A percentile compares a stretch with the other conserved stretches of the same genome.
Evolutionary conservation across 2,888 invertebrate genomes (phyloP).

Genomic region (Scaptomyza polygonia): DNA sequence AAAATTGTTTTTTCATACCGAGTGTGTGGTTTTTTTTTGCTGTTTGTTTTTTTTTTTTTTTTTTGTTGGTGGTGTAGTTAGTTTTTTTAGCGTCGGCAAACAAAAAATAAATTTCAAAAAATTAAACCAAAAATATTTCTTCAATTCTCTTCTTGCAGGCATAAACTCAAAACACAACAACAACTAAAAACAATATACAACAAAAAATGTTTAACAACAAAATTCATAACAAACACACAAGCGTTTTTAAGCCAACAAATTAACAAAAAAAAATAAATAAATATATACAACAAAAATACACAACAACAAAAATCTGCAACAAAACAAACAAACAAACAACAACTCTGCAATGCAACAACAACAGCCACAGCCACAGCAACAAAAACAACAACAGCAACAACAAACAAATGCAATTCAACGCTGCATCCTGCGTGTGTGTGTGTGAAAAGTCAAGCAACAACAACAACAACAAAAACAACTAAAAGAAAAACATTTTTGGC

Average conservation of each 20-base stretch:
- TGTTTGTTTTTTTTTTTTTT: conserved; percentile 1
- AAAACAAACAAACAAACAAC: conserved; percentile 42
- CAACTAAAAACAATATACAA: conserved; percentile 31
- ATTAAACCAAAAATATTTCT: conserved; percentile 8
- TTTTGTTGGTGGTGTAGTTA: neutral
- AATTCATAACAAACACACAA: conserved; percentile 61
- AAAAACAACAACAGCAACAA: conserved; percentile 27
- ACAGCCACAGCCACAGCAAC: conserved; percentile 30
- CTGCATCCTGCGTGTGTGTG: conserved; percentile 67
- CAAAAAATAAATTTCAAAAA: conserved; percentile 12
- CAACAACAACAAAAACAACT: conserved; percentile 19
- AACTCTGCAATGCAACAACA: conserved; percentile 58
- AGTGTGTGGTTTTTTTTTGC: conserved; percentile 20
- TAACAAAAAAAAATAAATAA: conserved; percentile 15
- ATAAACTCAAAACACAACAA: conserved; percentile 75
- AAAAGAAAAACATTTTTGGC: conserved; percentile 30
- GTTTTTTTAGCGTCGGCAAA: conserved; percentile 53
- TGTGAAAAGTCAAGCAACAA: conserved; percentile 58
- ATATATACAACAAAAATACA: conserved; percentile 23
- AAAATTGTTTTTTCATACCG: conserved; percentile 1
- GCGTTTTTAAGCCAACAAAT: conserved; percentile 53
- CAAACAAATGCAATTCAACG: conserved; percentile 49
- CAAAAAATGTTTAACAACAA: conserved; percentile 58
- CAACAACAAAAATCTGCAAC: conserved; percentile 44
- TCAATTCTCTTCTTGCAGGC: conserved; percentile 55